Percentiles rank a stretch among this genome's conserved stretches.
These are phyloP conservation scores for Cairina moschata DNA, from an alignment of 2,113 vertebrate genomes.

Conservation along the genomic window DNA sequence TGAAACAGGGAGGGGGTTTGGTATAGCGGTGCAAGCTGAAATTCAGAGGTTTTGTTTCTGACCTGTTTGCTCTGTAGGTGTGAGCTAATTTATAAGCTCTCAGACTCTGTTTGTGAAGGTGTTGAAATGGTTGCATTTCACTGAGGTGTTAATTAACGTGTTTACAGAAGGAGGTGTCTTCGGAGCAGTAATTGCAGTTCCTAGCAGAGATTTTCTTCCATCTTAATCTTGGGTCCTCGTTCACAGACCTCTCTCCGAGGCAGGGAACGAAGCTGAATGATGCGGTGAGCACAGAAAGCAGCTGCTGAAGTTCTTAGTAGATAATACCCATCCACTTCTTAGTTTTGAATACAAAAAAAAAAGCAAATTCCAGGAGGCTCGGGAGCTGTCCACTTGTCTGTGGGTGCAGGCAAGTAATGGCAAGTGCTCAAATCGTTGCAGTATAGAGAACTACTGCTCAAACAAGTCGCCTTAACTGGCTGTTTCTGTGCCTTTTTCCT, in stretches of 20 bases:
- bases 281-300: neutral
- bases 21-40: neutral
- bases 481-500: neutral
- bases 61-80: conserved; percentile 32
- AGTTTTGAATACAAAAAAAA: neutral
- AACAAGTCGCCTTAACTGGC: neutral
- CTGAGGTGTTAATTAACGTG: neutral
- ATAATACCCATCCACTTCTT: neutral
- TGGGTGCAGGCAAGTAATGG: neutral
- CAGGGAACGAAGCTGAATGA: neutral
- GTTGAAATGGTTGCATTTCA: neutral
- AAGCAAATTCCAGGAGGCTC: neutral
- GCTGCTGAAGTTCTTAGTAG: neutral
- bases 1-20: neutral
- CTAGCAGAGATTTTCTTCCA: neutral
- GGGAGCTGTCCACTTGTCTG: neutral
- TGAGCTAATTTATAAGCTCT: conserved; percentile 18
- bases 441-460: neutral
- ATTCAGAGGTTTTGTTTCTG: neutral
- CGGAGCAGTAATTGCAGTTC: neutral
- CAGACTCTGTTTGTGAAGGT: neutral
- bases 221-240: neutral
- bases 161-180: neutral
- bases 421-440: neutral
- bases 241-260: neutral